Evolutionary conservation across 2,888 invertebrate species (phyloP).

Genomic region (Agrotis clavis): DNA sequence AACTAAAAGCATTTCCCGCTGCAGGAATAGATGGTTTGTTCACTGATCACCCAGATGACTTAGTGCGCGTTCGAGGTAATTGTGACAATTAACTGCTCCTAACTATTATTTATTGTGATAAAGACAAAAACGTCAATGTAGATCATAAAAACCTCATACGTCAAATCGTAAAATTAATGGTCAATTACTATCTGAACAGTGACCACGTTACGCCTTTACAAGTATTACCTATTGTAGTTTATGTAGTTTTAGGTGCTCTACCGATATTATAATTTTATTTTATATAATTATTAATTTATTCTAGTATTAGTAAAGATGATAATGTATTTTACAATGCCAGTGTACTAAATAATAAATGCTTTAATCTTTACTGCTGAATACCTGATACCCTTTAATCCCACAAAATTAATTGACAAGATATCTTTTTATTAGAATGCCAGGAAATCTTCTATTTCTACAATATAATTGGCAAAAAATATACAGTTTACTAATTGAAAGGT

Average conservation of each 20-base stretch:
- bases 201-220: neutral
- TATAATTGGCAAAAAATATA: too few relatives aligned
- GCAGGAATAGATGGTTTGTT: conserved; percentile 86
- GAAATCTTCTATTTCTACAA: neutral
- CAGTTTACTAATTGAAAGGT: too few relatives aligned
- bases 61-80: conserved; percentile 73
- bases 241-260: neutral
- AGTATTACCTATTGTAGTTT: conserved; percentile 14
- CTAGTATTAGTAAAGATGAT: conserved; percentile 22
- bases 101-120: conserved; percentile 22
- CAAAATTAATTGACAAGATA: conserved; percentile 1
- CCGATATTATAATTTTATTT: neutral
- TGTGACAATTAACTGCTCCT: conserved; percentile 61
- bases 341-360: conserved; percentile 30
- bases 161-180: conserved; percentile 33
- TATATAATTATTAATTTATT: conserved; percentile 32
- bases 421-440: neutral
- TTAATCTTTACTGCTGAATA: conserved; percentile 21
- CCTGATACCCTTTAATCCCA: conserved; percentile 19
- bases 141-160: conserved; percentile 31
- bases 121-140: conserved; percentile 23
- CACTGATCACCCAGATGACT: conserved; percentile 84
- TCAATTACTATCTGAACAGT: conserved; percentile 13
- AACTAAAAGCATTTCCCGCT: conserved; percentile 78
- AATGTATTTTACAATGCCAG: neutral